Conservation (phyloP, 2,888 invertebrate species). For the Perizoma affinitatum region DNA sequence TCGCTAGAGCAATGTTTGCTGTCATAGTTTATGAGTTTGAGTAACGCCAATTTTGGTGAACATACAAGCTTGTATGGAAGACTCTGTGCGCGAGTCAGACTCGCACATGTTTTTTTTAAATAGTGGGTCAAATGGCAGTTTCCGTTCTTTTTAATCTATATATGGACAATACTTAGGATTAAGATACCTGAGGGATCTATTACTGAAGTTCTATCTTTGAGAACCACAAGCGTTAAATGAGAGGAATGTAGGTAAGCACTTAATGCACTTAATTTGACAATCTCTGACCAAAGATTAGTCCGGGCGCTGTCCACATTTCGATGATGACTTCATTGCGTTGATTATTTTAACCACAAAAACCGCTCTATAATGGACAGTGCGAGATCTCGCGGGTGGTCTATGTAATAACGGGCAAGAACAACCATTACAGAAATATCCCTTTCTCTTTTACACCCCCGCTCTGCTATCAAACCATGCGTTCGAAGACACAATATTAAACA, state of each 20-base stretch:
- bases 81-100: too few species aligned
- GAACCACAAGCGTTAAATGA: not conserved
- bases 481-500: slow-evolving; percentile 16
- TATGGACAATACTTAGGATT: too few species aligned
- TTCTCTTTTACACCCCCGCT: slow-evolving; percentile 52
- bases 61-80: too few species aligned
- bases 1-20: too few species aligned
- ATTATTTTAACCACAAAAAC: slow-evolving; percentile 69
- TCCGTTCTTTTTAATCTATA: too few species aligned
- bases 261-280: slow-evolving; percentile 1
- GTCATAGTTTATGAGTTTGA: too few species aligned
- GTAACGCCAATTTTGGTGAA: too few species aligned
- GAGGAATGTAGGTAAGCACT: not conserved
- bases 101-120: too few species aligned
- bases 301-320: slow-evolving; percentile 44
- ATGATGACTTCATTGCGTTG: slow-evolving; percentile 77
- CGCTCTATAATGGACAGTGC: slow-evolving; percentile 58
- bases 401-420: slow-evolving; percentile 61
- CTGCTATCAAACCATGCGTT: slow-evolving; percentile 32
- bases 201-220: too few species aligned
- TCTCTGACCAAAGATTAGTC: slow-evolving; percentile 35
- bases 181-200: too few species aligned
- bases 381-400: slow-evolving; percentile 73
- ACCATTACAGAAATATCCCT: slow-evolving; percentile 52
- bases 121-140: too few species aligned